A percentile compares a stretch with the other conserved stretches of the same genome.
Conservation (phyloP, 2,888 invertebrate species). For the Beris morrisii region DNA sequence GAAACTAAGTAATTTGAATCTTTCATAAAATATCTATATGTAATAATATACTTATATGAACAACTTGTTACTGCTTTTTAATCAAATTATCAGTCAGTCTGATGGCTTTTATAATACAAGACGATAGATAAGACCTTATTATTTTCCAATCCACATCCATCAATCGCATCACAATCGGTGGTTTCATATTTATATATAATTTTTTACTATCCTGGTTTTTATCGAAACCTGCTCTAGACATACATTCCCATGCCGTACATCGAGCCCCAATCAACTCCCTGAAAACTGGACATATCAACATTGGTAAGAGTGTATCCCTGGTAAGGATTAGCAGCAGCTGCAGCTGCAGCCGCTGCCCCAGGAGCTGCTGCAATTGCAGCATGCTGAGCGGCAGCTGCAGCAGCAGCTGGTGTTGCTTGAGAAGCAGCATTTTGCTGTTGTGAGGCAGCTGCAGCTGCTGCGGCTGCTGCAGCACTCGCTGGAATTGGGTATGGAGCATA, state of each 20-base stretch:
- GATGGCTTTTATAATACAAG: slow-evolving; percentile 32
- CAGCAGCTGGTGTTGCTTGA: slow-evolving; percentile 38
- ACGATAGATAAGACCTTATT: slow-evolving; percentile 18
- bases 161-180: slow-evolving; percentile 54
- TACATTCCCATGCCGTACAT: slow-evolving; percentile 94
- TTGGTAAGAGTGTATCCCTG: slow-evolving; percentile 82
- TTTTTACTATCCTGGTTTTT: not conserved
- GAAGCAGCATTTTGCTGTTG: slow-evolving; percentile 49
- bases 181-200: slow-evolving; percentile 45
- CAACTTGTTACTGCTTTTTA: slow-evolving; percentile 29
- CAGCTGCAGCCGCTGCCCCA: slow-evolving; percentile 63
- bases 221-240: slow-evolving; percentile 56
- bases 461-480: slow-evolving; percentile 58
- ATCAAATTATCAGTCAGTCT: slow-evolving; percentile 35
- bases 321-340: slow-evolving; percentile 69
- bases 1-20: slow-evolving; percentile 31
- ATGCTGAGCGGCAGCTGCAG: slow-evolving; percentile 44
- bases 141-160: slow-evolving; percentile 27
- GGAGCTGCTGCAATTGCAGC: slow-evolving; percentile 59
- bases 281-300: slow-evolving; percentile 90
- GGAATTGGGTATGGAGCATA: slow-evolving; percentile 67
- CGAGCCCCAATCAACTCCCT: slow-evolving; percentile 87
- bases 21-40: slow-evolving; percentile 26
- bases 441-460: slow-evolving; percentile 58
- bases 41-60: slow-evolving; percentile 26